These are phyloP conservation scores for Habropoda laboriosa DNA, from an alignment of 1,140 invertebrate genomes.

Conservation along the genomic window DNA sequence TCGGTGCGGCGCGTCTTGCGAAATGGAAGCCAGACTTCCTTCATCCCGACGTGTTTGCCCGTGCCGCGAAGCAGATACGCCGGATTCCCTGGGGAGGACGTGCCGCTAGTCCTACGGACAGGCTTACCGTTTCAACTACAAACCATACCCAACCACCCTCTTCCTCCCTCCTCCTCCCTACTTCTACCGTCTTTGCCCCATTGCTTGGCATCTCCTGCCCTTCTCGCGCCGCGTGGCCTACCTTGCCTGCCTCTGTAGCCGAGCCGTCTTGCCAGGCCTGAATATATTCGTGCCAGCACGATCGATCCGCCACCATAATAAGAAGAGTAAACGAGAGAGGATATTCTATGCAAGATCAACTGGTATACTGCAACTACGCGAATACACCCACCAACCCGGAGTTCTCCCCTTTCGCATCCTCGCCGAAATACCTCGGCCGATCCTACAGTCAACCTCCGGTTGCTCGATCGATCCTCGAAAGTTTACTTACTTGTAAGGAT, in stretches of 20 bases:
- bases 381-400: constrained; percentile 42
- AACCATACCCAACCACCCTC: constrained; percentile 49
- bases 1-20: constrained; percentile 69
- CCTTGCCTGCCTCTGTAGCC: constrained; percentile 38
- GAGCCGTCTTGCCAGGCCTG: constrained; percentile 58
- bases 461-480: constrained; percentile 41
- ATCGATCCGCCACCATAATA: constrained; percentile 73
- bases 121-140: constrained; percentile 75
- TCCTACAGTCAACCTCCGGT: constrained; percentile 35
- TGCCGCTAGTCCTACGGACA: constrained; percentile 74
- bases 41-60: constrained; percentile 75
- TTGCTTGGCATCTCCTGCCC: constrained; percentile 56
- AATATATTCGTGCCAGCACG: constrained; percentile 58
- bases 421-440: constrained; percentile 23
- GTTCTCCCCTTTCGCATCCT: constrained; percentile 14
- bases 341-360: constrained; percentile 69
- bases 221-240: constrained; percentile 53
- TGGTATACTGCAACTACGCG: constrained; percentile 47
- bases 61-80: constrained; percentile 77
- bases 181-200: constrained; percentile 40
- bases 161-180: neutral
- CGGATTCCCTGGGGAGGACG: constrained; percentile 77
- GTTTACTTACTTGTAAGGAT: constrained; percentile 28
- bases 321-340: constrained; percentile 72
- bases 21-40: constrained; percentile 73